Base-by-base conservation (phyloP, 1,140 invertebrate genomes). In the Zaprionus lachaisei region DNA sequence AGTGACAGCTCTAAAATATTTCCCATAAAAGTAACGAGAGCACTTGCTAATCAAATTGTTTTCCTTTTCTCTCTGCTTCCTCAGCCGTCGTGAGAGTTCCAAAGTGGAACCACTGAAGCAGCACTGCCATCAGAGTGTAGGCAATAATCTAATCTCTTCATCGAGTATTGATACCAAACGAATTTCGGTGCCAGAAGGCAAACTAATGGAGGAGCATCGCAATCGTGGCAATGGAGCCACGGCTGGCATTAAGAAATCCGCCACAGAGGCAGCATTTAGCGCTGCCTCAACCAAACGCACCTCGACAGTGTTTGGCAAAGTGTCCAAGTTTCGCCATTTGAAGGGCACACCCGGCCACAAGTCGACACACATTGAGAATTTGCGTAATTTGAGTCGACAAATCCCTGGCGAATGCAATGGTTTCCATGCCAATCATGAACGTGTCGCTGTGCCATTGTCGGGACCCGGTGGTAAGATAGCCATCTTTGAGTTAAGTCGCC, bases 341-440 rank as follows among this genome's bases (percentile, higher is more conserved):
- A 98, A 98, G 92, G 98, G 97, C 34, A 97, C 96, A 6, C 95
- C 97, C 2, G 95, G 96, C 7, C 97, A 98, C 93, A 98, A 98
- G 93, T 97, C 96, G 17, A 96, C 95, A 1, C 97, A 98, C 82
- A 97, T 99, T 77, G 98, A 98, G 90, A 99, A 99, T 92, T 95
- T 99, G 58, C 95, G 97, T 56, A 98, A 98, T 89, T 94, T 99
- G 7, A 98, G 97, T 93, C 95, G 97, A 51, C 98, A 98, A 89
- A 96, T 99, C 82, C 97, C 98, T 5, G 97, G 97, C 28, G 98
- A 99, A 93, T 98, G 97, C 93, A 97, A 99, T 93, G 96, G 97
- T 51, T 98, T 99, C 92, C 96, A 97, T 92, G 97, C 96, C 1
- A 99, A 99, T 94, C 94, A 95, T 9, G 95, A 96, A 72, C 94